These are phyloP conservation scores for Botia kubotai DNA, from an alignment of 2,797 vertebrate species.

Conservation along the genomic window DNA sequence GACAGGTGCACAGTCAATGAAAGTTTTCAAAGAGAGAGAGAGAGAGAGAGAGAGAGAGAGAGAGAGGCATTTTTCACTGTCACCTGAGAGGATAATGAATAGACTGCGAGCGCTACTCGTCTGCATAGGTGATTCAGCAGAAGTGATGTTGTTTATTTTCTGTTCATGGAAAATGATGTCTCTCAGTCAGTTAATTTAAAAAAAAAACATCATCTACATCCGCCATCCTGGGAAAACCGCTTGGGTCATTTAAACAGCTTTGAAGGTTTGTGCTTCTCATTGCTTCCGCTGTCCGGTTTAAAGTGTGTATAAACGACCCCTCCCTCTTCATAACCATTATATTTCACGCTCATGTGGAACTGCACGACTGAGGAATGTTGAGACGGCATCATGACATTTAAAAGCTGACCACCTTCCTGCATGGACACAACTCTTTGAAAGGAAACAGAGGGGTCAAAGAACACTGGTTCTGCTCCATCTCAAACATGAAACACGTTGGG, in stretches of 20 bases:
- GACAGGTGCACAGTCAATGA: conserved; percentile 54
- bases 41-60: conserved; percentile 20
- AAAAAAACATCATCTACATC: conserved; percentile 3
- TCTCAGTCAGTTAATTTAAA: not conserved
- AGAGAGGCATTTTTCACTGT: conserved; percentile 17
- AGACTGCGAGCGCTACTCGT: not conserved
- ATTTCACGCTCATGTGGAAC: conserved; percentile 52
- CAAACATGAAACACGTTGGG: not conserved
- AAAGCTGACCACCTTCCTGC: conserved; percentile 42
- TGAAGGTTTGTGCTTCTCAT: conserved; percentile 15
- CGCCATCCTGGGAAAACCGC: not conserved
- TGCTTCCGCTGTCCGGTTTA: conserved; percentile 27
- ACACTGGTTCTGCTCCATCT: conserved; percentile 1
- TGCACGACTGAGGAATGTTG: conserved; percentile 56
- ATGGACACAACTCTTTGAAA: conserved; percentile 23
- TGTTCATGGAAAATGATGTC: not conserved
- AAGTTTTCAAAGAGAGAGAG: conserved; percentile 46
- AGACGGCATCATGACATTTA: conserved; percentile 61
- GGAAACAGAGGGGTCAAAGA: not conserved
- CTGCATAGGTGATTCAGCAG: conserved; percentile 14
- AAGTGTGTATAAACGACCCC: conserved; percentile 13
- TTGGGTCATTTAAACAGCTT: conserved; percentile 34
- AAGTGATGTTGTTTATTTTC: conserved; percentile 9
- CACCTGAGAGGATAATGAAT: conserved; percentile 32
- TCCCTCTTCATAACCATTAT: conserved; percentile 16